A percentile compares a stretch with the other conserved stretches of the same genome.
phyloP scores from a whole-genome alignment of 2,797 vertebrate species.

The Vipera latastei region DNA sequence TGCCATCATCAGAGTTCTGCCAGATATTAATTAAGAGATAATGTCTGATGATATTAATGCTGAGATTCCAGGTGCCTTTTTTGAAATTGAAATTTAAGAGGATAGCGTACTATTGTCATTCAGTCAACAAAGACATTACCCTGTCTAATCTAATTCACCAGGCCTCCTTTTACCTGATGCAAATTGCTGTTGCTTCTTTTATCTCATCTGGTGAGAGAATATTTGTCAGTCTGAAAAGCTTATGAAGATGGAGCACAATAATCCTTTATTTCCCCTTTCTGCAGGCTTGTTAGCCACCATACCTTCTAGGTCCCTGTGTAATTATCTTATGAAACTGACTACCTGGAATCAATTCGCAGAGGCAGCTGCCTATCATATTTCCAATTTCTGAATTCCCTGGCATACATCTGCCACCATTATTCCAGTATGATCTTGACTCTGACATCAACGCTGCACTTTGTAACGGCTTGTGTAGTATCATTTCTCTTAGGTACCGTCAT shows the following conservation, averaged over 20 bases:
- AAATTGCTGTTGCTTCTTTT: constrained; percentile 27
- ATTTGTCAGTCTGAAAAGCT: constrained; percentile 39
- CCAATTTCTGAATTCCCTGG: constrained; percentile 54
- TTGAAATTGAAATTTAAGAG: background rate
- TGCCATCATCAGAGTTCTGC: background rate
- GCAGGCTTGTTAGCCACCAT: constrained; percentile 55
- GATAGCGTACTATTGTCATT: background rate
- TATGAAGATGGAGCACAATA: constrained; percentile 46
- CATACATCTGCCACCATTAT: constrained; percentile 59
- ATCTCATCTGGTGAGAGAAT: constrained; percentile 52
- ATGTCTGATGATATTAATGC: background rate
- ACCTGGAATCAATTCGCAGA: constrained; percentile 67
- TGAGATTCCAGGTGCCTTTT: background rate
- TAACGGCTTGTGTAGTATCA: constrained; percentile 39
- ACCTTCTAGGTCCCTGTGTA: constrained; percentile 53
- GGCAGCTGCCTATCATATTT: constrained; percentile 61
- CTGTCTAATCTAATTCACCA: constrained; percentile 29
- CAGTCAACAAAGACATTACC: background rate
- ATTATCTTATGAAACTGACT: constrained; percentile 63
- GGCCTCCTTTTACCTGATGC: constrained; percentile 36
- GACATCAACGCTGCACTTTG: constrained; percentile 30
- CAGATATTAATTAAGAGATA: constrained; percentile 11
- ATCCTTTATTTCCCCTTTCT: constrained; percentile 23
- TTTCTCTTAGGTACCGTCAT: constrained; percentile 40
- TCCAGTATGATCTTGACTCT: constrained; percentile 47